phyloP scores from a whole-genome alignment of 1,140 invertebrate genomes.

The Neodiprion lecontei region DNA sequence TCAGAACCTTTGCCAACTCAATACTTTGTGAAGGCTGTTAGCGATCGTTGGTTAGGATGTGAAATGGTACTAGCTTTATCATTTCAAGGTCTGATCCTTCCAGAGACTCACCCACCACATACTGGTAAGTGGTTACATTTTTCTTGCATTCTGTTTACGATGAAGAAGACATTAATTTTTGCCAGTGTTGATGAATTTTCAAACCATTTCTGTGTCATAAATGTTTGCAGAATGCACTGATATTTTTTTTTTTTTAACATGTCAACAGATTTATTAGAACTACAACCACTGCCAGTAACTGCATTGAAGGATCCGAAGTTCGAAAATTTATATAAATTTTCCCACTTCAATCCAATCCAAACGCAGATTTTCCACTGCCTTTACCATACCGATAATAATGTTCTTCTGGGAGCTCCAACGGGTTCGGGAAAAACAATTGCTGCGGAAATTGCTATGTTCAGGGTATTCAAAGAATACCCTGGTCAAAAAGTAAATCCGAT shows the following conservation, averaged over 20 bases:
- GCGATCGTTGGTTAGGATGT: constrained; percentile 91
- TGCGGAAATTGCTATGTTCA: constrained; percentile 97
- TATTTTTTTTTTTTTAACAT: background rate
- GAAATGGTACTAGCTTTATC: constrained; percentile 77
- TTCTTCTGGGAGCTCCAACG: constrained; percentile 95
- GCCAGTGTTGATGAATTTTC: background rate
- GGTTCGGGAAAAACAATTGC: constrained; percentile 99
- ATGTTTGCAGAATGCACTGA: too few species aligned
- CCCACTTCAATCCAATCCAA: constrained; percentile 98
- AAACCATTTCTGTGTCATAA: too few species aligned
- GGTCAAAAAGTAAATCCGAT: constrained; percentile 74
- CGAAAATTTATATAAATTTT: constrained; percentile 88
- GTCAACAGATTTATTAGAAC: constrained; percentile 82
- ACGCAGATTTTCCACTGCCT: constrained; percentile 98
- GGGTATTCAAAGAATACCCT: constrained; percentile 87
- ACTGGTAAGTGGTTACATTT: constrained; percentile 70
- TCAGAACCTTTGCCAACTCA: constrained; percentile 89
- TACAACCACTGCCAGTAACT: constrained; percentile 88
- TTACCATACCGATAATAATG: constrained; percentile 95
- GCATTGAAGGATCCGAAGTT: constrained; percentile 80
- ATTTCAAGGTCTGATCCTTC: constrained; percentile 90
- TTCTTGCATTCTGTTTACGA: constrained; percentile 14
- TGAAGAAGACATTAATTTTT: constrained; percentile 9
- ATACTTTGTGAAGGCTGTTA: constrained; percentile 88
- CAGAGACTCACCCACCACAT: constrained; percentile 91